Conservation (phyloP, 2,888 invertebrate genomes). For the Hirtodrosophila alboralis region DNA sequence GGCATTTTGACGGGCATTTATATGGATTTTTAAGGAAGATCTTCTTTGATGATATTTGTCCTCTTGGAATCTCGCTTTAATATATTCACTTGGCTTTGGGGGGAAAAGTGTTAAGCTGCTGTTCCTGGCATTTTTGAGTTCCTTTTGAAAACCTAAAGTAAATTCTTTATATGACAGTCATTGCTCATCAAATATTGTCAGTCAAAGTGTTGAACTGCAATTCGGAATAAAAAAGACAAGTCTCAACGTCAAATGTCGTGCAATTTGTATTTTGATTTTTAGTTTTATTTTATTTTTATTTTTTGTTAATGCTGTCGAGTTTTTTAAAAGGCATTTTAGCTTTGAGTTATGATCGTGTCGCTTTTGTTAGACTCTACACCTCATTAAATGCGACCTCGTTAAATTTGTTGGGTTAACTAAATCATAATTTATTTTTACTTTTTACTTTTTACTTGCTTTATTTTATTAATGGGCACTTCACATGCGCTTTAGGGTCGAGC, state of each 20-base stretch:
- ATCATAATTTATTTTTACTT: too few relatives aligned
- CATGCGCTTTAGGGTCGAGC: conserved; percentile 47
- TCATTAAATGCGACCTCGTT: conserved; percentile 47
- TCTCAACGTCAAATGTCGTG: conserved; percentile 44
- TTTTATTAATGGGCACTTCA: conserved; percentile 49
- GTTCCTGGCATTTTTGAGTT: conserved; percentile 41
- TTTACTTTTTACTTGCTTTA: conserved; percentile 30
- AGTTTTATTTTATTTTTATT: conserved; percentile 27
- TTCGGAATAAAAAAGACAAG: conserved; percentile 39
- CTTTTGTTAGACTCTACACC: conserved; percentile 49
- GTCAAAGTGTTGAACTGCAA: conserved; percentile 44
- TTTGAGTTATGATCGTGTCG: conserved; percentile 19
- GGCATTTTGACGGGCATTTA: conserved; percentile 60
- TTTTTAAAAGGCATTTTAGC: conserved; percentile 15
- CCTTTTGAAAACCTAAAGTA: conserved; percentile 17
- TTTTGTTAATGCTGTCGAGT: conserved; percentile 20
- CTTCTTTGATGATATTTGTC: conserved; percentile 15
- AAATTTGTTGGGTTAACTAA: conserved; percentile 43
- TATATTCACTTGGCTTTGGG: conserved; percentile 32
- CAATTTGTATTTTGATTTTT: conserved; percentile 28
- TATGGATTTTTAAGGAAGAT: conserved; percentile 5
- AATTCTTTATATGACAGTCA: conserved; percentile 48
- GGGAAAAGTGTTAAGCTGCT: conserved; percentile 47
- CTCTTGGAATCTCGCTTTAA: conserved; percentile 19
- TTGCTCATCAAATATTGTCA: conserved; percentile 35